Conservation (phyloP, 2,888 invertebrate genomes). For the Chrysotoxum bicinctum region DNA sequence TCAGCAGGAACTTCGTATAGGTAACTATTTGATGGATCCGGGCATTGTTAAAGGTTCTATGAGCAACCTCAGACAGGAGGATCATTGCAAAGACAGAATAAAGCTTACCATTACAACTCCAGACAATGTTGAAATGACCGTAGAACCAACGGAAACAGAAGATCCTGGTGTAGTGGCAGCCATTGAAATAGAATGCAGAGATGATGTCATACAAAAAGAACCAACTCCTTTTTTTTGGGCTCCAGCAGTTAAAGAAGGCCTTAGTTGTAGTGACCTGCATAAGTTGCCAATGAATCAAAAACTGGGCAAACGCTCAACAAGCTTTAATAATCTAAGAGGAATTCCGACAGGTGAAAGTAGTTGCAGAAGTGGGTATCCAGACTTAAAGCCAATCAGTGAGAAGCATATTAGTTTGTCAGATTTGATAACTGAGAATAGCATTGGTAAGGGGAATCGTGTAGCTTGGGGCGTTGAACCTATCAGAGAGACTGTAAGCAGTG, state of each 20-base stretch:
- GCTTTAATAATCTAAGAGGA: constrained; percentile 54
- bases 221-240: constrained; percentile 78
- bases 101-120: constrained; percentile 80
- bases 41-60: constrained; percentile 80
- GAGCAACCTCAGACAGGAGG: constrained; percentile 72
- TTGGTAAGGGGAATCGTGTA: constrained; percentile 78
- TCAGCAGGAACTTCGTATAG: constrained; percentile 80
- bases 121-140: constrained; percentile 79
- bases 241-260: constrained; percentile 78
- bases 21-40: constrained; percentile 81
- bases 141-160: constrained; percentile 75
- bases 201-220: constrained; percentile 32
- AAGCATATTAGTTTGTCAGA: constrained; percentile 79
- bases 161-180: constrained; percentile 79
- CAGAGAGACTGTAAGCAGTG: constrained; percentile 79
- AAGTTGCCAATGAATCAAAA: constrained; percentile 77
- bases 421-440: constrained; percentile 80
- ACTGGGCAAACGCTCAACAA: constrained; percentile 76
- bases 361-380: constrained; percentile 31
- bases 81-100: constrained; percentile 75
- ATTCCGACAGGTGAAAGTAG: not conserved
- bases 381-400: constrained; percentile 71
- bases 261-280: constrained; percentile 77
- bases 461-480: constrained; percentile 81
- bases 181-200: constrained; percentile 77